phyloP scores from a whole-genome alignment of 1,140 invertebrate species.

The Bombus terrestris region DNA sequence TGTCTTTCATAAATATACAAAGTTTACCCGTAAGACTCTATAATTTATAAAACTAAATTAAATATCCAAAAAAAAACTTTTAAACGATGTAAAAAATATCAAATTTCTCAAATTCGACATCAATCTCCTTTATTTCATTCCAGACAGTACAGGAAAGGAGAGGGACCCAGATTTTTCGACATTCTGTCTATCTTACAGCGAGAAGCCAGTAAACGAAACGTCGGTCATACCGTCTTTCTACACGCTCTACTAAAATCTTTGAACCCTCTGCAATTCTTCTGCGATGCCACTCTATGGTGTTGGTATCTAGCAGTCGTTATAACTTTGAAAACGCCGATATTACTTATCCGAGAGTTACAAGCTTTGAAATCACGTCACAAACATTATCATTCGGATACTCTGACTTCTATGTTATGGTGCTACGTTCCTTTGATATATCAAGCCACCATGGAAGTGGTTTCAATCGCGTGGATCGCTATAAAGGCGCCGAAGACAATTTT shows the following conservation, averaged over 20 bases:
- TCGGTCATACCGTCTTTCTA: constrained; percentile 58
- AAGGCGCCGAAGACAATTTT: constrained; percentile 84
- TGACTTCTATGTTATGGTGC: constrained; percentile 78
- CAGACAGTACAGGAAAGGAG: constrained; percentile 72
- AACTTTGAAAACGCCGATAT: constrained; percentile 73
- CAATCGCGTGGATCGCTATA: constrained; percentile 83
- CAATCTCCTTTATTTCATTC: neutral
- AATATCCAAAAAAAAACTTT: neutral
- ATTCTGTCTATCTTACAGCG: constrained; percentile 62
- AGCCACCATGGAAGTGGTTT: constrained; percentile 83
- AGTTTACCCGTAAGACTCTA: neutral
- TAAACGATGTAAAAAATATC: neutral
- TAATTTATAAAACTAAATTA: neutral
- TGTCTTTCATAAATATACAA: too few relatives aligned
- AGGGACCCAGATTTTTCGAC: constrained; percentile 45
- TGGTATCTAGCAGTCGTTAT: constrained; percentile 73
- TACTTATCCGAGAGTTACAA: constrained; percentile 72
- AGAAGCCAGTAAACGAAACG: constrained; percentile 75
- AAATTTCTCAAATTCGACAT: neutral
- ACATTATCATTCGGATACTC: constrained; percentile 77
- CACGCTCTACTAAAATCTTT: constrained; percentile 66
- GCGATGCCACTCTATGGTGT: constrained; percentile 55
- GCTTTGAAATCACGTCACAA: constrained; percentile 76
- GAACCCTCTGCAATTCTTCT: constrained; percentile 70
- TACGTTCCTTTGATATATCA: constrained; percentile 85